Conservation (phyloP, 2,113 vertebrate genomes). For the Parus major region DNA sequence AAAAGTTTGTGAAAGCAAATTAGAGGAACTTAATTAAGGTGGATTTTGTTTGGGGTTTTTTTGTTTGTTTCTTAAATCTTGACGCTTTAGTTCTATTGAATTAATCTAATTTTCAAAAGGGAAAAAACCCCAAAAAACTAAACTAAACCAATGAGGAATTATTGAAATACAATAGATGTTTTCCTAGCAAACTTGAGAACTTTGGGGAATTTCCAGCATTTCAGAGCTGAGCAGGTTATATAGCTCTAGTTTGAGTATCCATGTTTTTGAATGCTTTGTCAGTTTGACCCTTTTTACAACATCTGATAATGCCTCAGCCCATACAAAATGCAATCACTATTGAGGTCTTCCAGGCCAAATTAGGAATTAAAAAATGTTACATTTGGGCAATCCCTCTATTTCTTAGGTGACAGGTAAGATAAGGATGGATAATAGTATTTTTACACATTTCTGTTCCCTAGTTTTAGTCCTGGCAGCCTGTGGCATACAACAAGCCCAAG, state of each 20-base stretch:
- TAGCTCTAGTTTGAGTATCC: background rate
- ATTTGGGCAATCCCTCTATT: background rate
- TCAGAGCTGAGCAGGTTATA: background rate
- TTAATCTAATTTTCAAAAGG: background rate
- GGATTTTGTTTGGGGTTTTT: background rate
- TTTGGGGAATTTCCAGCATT: slow-evolving; percentile 5
- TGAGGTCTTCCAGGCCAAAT: background rate
- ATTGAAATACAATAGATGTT: background rate
- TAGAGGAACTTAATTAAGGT: background rate
- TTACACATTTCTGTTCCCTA: background rate
- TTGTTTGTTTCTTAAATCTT: background rate
- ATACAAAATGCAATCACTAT: background rate
- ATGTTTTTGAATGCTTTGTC: slow-evolving; percentile 7
- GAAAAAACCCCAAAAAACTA: too few relatives aligned
- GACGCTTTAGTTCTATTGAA: background rate
- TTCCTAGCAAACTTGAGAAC: background rate
- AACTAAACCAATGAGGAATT: background rate
- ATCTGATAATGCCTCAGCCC: background rate
- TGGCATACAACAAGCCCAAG: background rate
- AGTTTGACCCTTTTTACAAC: background rate
- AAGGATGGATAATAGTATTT: background rate
- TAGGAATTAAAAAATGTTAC: background rate
- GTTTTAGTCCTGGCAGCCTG: background rate
- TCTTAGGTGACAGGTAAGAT: background rate
- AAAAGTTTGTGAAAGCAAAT: background rate